phyloP scores from a whole-genome alignment of 2,888 invertebrate genomes.

The Drosophila melanocephala region DNA sequence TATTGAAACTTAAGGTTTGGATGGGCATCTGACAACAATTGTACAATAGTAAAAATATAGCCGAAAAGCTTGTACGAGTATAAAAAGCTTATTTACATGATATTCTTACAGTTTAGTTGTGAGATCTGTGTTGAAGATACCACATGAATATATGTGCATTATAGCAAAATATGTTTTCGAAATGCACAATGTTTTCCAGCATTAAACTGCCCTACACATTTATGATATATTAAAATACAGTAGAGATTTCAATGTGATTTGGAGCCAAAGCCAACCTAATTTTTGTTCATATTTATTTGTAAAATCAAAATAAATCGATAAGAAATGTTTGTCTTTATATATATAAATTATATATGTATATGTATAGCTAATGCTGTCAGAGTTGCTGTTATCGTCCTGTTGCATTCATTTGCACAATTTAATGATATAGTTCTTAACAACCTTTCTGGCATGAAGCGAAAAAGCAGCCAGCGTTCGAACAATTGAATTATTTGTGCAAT shows the following conservation, averaged over 20 bases:
- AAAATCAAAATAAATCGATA: background rate
- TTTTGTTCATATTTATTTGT: background rate
- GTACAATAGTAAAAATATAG: background rate
- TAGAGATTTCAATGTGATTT: background rate
- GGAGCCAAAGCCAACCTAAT: background rate
- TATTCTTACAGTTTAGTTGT: background rate
- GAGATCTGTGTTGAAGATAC: background rate
- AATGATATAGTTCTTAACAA: background rate
- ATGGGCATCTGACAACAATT: background rate
- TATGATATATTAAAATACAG: too few relatives aligned
- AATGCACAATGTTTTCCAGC: background rate
- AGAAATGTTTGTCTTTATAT: background rate
- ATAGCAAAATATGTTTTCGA: background rate
- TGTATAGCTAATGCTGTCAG: too few relatives aligned
- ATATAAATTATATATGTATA: background rate
- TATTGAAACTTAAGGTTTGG: background rate
- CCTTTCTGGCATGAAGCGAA: background rate
- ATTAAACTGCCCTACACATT: background rate
- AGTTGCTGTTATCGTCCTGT: background rate
- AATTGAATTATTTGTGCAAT: slow-evolving; percentile 35
- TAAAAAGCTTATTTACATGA: background rate
- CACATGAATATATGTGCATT: background rate
- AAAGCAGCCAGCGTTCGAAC: background rate
- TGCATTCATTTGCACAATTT: background rate
- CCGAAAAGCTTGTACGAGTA: background rate